A percentile compares a stretch with the other conserved stretches of the same genome.
Evolutionary conservation across 2,888 invertebrate species (phyloP).

Genomic region (Listrodromus nycthemerus): DNA sequence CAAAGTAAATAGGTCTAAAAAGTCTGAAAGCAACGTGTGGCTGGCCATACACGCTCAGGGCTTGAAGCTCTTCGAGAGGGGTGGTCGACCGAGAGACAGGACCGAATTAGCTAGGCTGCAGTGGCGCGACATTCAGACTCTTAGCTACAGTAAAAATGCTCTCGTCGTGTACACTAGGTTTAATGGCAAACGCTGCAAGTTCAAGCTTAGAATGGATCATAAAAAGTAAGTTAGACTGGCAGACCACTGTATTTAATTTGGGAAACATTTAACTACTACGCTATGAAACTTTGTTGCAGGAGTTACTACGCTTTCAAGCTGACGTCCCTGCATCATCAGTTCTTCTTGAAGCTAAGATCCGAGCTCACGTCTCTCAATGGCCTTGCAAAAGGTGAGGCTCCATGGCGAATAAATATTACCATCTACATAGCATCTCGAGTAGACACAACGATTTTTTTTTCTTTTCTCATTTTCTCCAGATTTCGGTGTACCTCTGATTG

Average conservation of each 20-base stretch:
- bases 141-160: constrained; percentile 91
- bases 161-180: constrained; percentile 86
- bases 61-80: constrained; percentile 82
- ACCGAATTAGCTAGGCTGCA: constrained; percentile 84
- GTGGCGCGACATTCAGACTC: constrained; percentile 91
- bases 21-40: constrained; percentile 83
- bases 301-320: constrained; percentile 91
- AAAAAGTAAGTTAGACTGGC: constrained; percentile 86
- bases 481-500: constrained; percentile 82
- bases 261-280: background rate
- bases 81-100: constrained; percentile 79
- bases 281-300: constrained; percentile 82
- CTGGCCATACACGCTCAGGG: constrained; percentile 84
- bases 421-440: background rate
- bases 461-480: constrained; percentile 73
- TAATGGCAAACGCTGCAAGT: constrained; percentile 88
- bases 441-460: background rate
- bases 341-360: constrained; percentile 90
- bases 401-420: background rate
- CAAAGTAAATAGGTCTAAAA: constrained; percentile 75
- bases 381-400: constrained; percentile 80
- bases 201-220: constrained; percentile 90
- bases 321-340: constrained; percentile 91
- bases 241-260: background rate
- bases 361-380: constrained; percentile 88